Evolutionary conservation across 2,113 vertebrate species (phyloP).

Genomic region (Riparia riparia): DNA sequence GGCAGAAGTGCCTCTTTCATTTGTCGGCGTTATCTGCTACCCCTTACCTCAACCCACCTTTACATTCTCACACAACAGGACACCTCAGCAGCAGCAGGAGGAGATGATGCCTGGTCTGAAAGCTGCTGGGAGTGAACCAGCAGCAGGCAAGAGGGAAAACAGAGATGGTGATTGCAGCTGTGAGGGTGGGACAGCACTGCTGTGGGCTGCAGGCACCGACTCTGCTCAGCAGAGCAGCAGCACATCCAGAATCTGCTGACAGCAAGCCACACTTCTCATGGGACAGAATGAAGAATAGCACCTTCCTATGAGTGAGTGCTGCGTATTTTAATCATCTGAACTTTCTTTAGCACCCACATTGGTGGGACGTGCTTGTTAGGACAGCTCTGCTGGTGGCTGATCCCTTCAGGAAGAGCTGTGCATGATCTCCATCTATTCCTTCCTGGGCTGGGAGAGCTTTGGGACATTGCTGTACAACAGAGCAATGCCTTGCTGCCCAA

Average conservation of each 20-base stretch:
- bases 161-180: not conserved
- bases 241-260: not conserved
- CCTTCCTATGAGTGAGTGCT: not conserved
- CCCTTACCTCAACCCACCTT: not conserved
- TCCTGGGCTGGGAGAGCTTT: not conserved
- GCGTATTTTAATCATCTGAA: not conserved
- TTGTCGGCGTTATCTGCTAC: not conserved
- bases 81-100: not conserved
- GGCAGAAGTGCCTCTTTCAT: not conserved
- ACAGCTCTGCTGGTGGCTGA: not conserved
- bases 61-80: not conserved
- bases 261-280: not conserved
- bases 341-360: accelerated
- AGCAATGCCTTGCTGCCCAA: not conserved
- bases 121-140: not conserved
- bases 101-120: not conserved
- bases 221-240: not conserved
- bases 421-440: not conserved
- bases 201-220: not conserved
- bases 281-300: not conserved
- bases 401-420: not conserved
- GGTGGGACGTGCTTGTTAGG: not conserved
- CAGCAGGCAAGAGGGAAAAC: not conserved
- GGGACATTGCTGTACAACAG: accelerated
- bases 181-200: not conserved